A percentile compares a stretch with the other conserved stretches of the same genome.
Evolutionary conservation across 92 coral and sea anemone species (phyloP).

Genomic region (Anthopleura xanthogrammica): DNA sequence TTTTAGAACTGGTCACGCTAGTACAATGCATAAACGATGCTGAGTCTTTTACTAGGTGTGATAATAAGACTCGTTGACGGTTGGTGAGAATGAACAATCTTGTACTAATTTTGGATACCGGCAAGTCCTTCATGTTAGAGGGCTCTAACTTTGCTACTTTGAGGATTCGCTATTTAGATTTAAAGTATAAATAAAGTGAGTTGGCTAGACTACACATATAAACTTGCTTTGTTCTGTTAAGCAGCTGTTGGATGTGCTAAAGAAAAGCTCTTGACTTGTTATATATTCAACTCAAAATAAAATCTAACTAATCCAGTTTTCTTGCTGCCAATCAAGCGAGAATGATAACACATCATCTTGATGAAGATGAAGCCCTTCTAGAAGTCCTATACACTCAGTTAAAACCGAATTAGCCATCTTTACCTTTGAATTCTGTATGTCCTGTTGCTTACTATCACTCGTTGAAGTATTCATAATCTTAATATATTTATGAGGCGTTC

Average conservation of each 20-base stretch:
- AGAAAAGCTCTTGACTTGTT: background rate
- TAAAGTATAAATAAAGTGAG: background rate
- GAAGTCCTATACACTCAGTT: background rate
- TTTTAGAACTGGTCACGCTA: background rate
- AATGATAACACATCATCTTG: background rate
- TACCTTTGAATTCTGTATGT: background rate
- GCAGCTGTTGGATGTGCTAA: background rate
- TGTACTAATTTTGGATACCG: background rate
- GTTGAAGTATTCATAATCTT: background rate
- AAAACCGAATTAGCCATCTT: background rate
- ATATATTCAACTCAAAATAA: background rate
- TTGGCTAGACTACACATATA: background rate
- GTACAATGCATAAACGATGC: background rate
- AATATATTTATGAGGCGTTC: conserved; percentile 4
- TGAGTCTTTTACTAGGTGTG: background rate
- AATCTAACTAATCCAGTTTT: background rate
- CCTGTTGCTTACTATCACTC: background rate
- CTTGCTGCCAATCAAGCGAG: background rate
- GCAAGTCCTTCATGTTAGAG: background rate
- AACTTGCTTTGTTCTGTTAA: background rate
- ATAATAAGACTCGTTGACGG: background rate
- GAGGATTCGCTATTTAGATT: background rate
- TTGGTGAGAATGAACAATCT: background rate
- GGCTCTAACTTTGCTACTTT: background rate
- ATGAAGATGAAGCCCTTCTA: background rate